A percentile compares a stretch with the other conserved stretches of the same genome.
These are phyloP conservation scores for Mycetomoellerius zeteki DNA, from an alignment of 1,140 invertebrate species.

Conservation along the genomic window DNA sequence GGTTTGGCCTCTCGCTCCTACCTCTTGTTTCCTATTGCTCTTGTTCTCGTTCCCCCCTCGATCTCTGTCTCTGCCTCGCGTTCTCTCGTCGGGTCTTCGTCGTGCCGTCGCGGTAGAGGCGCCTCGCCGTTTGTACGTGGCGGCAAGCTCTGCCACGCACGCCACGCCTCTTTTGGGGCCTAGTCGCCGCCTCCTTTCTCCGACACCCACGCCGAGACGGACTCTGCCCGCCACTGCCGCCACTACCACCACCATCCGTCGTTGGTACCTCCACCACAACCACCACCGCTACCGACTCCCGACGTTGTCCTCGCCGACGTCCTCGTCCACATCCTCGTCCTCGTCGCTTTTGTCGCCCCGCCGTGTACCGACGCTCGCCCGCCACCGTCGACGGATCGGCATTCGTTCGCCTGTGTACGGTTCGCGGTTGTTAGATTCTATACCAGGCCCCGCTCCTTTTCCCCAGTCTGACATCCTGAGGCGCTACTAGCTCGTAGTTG, in stretches of 20 bases:
- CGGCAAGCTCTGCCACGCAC: conserved; percentile 51
- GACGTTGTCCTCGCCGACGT: conserved; percentile 64
- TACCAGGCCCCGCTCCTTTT: background rate
- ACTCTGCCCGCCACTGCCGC: conserved; percentile 54
- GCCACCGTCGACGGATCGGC: conserved; percentile 55
- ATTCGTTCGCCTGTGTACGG: conserved; percentile 41
- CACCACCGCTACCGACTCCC: conserved; percentile 51
- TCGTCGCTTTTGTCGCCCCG: conserved; percentile 55
- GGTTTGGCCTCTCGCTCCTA: conserved; percentile 49
- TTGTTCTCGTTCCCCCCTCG: conserved; percentile 8
- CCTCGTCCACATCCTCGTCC: conserved; percentile 65
- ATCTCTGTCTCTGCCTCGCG: conserved; percentile 27
- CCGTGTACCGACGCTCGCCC: conserved; percentile 60
- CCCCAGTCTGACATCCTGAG: background rate
- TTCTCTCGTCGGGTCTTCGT: conserved; percentile 39
- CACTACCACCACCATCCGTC: conserved; percentile 22
- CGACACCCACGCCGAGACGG: conserved; percentile 77
- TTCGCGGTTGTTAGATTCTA: conserved; percentile 42
- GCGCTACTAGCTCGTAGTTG: conserved; percentile 16
- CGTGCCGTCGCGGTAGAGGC: conserved; percentile 60
- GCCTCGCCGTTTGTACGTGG: conserved; percentile 69
- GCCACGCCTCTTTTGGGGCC: conserved; percentile 81
- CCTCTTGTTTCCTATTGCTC: conserved; percentile 46
- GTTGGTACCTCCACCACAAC: conserved; percentile 38
- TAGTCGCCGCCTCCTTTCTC: conserved; percentile 79